These are phyloP conservation scores for Ceryle rudis DNA, from an alignment of 2,797 vertebrate species.

Conservation along the genomic window DNA sequence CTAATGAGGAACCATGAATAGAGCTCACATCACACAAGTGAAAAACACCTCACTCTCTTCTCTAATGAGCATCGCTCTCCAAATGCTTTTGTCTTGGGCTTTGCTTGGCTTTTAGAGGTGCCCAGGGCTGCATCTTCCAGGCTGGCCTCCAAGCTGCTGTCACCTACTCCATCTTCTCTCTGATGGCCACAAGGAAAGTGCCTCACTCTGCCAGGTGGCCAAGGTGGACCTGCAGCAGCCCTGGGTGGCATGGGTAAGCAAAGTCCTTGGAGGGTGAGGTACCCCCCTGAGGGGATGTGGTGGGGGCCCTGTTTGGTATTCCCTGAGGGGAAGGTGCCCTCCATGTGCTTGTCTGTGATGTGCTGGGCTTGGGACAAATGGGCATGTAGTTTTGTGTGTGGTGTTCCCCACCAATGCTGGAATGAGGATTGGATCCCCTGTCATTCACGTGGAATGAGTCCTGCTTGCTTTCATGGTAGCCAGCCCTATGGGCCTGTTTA, in stretches of 20 bases:
- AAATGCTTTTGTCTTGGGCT: neutral
- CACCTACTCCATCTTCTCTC: neutral
- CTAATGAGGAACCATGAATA: slow-evolving; percentile 75
- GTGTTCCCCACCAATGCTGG: neutral
- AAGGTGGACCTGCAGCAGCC: accelerated
- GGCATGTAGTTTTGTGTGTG: neutral
- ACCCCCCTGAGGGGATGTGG: neutral
- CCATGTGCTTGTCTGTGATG: neutral
- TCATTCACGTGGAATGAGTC: neutral
- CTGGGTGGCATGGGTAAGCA: accelerated
- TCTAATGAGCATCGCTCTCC: neutral
- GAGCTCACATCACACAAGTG: neutral
- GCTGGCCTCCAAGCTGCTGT: neutral
- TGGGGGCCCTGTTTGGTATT: neutral
- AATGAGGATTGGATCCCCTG: neutral
- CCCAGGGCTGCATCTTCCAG: neutral
- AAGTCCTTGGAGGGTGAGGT: neutral
- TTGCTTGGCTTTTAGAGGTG: slow-evolving; percentile 4
- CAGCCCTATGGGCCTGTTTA: neutral
- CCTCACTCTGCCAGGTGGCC: neutral
- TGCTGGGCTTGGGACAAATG: neutral
- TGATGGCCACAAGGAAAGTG: neutral
- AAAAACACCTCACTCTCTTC: slow-evolving; percentile 39
- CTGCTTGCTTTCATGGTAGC: neutral
- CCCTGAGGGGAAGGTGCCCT: neutral